Conservation (phyloP, 2,113 vertebrate genomes). For the Otis tarda region DNA sequence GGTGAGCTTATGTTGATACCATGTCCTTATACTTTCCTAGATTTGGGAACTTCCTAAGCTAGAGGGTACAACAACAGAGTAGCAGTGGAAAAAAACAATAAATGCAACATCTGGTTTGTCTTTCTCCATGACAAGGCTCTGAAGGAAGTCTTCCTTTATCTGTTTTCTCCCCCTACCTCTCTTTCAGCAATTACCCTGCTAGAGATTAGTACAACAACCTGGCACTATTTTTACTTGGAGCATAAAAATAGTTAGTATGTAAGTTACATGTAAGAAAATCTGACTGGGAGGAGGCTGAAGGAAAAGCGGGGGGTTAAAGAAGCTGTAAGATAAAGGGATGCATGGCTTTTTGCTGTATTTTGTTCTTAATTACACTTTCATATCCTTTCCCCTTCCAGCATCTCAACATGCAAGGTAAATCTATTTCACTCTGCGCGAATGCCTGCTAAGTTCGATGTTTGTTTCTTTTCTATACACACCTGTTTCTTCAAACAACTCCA, state of each 20-base stretch:
- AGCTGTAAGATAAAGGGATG: neutral
- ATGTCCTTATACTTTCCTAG: neutral
- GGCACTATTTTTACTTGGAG: neutral
- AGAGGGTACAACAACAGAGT: neutral
- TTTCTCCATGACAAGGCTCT: neutral
- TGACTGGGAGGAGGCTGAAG: neutral
- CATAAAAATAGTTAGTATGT: neutral
- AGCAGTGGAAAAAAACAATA: neutral
- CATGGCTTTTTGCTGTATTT: neutral
- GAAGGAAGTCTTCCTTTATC: neutral
- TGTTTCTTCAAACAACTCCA: neutral
- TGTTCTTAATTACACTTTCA: neutral
- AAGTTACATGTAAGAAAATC: neutral
- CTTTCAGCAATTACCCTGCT: neutral
- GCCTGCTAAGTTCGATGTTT: neutral
- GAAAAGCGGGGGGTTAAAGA: neutral
- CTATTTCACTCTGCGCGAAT: neutral
- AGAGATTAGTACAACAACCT: neutral
- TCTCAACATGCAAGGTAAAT: neutral
- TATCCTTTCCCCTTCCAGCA: neutral
- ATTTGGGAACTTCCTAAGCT: neutral
- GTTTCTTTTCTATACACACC: neutral
- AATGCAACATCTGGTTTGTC: neutral
- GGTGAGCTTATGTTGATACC: neutral
- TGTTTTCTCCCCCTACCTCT: neutral